Percentiles rank a stretch among this genome's conserved stretches.
Evolutionary conservation across 1,140 invertebrate genomes (phyloP).

Genomic region (Danaus melanippus): DNA sequence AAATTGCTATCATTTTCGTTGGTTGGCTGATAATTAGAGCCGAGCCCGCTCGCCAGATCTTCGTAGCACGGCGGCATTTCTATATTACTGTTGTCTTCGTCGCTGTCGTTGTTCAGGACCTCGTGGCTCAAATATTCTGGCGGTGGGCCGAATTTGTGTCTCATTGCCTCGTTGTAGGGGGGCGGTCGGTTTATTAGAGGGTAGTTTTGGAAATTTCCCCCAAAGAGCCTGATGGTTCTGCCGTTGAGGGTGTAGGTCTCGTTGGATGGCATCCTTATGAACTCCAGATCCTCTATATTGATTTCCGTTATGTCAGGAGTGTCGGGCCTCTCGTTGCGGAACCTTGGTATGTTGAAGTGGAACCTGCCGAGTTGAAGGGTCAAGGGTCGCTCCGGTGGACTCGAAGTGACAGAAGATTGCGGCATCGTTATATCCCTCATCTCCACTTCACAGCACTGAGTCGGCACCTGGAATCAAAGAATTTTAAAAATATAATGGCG

Average conservation of each 20-base stretch:
- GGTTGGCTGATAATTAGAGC: constrained; percentile 22
- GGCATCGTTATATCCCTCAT: constrained; percentile 32
- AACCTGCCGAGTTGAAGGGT: constrained; percentile 57
- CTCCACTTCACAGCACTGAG: constrained; percentile 51
- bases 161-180: constrained; percentile 72
- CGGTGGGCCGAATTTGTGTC: constrained; percentile 71
- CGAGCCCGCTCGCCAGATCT: constrained; percentile 32
- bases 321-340: constrained; percentile 44
- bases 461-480: constrained; percentile 45
- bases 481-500: too few species aligned
- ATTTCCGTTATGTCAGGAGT: constrained; percentile 53
- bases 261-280: constrained; percentile 39
- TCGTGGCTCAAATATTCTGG: constrained; percentile 73
- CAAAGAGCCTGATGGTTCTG: constrained; percentile 53
- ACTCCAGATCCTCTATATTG: constrained; percentile 46
- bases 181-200: constrained; percentile 67
- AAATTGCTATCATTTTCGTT: constrained; percentile 5
- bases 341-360: constrained; percentile 50
- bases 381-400: constrained; percentile 20
- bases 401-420: too few species aligned
- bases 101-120: constrained; percentile 27
- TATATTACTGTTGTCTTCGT: constrained; percentile 44
- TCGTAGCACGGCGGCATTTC: constrained; percentile 61
- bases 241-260: constrained; percentile 65
- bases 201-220: constrained; percentile 55